A percentile compares a stretch with the other conserved stretches of the same genome.
Conservation (phyloP, 2,113 vertebrate species). For the Nannobrachium achirus region DNA sequence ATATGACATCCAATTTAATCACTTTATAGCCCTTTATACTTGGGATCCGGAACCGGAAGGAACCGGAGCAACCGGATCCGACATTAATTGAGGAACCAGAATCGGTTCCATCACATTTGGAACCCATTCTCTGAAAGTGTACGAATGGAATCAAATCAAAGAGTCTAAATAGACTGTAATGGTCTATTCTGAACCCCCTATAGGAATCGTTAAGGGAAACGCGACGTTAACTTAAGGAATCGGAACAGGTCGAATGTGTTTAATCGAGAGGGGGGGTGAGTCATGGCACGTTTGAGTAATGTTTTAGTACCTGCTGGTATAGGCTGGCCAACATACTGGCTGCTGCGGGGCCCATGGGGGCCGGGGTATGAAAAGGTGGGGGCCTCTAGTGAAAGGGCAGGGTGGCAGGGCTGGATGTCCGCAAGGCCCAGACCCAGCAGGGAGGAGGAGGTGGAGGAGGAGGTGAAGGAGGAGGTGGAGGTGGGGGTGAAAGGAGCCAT, state of each 20-base stretch:
- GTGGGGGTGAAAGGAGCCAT: slow-evolving; percentile 75
- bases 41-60: too few relatives aligned
- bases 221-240: too few relatives aligned
- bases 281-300: slow-evolving; percentile 33
- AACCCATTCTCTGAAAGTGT: too few relatives aligned
- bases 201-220: too few relatives aligned
- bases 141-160: too few relatives aligned
- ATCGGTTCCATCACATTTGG: too few relatives aligned
- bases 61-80: too few relatives aligned
- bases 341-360: slow-evolving; percentile 75
- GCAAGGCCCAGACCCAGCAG: slow-evolving; percentile 76
- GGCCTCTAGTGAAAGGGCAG: slow-evolving; percentile 78
- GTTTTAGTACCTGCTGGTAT: slow-evolving; percentile 77
- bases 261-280: neutral
- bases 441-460: slow-evolving; percentile 75
- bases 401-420: slow-evolving; percentile 79
- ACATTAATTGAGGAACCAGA: too few relatives aligned
- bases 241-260: neutral
- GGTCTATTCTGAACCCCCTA: too few relatives aligned
- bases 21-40: too few relatives aligned
- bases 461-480: slow-evolving; percentile 75
- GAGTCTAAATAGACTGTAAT: too few relatives aligned
- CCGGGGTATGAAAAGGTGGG: slow-evolving; percentile 78
- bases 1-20: too few relatives aligned
- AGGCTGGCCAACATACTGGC: slow-evolving; percentile 80